Conservation (phyloP, 2,888 invertebrate genomes). For the Agriotes lineatus region DNA sequence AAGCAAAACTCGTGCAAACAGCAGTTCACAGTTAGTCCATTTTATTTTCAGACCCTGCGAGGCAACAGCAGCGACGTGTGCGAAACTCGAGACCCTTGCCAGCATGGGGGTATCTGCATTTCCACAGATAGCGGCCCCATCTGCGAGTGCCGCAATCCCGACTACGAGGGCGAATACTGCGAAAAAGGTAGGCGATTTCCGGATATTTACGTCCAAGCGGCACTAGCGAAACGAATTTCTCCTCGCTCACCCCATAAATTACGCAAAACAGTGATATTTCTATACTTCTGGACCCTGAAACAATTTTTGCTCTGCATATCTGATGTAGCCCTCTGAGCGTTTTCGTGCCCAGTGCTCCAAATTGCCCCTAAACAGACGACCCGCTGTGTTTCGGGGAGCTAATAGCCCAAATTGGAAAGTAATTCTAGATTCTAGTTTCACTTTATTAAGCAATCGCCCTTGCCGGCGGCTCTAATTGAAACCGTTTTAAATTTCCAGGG, state of each 20-base stretch:
- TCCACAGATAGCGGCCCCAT: conserved; percentile 94
- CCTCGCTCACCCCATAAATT: conserved; percentile 9
- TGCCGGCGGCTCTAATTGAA: not conserved
- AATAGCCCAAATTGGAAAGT: conserved; percentile 3
- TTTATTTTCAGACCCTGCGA: conserved; percentile 64
- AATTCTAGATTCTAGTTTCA: conserved; percentile 1
- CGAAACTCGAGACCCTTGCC: conserved; percentile 91
- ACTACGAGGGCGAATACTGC: conserved; percentile 94
- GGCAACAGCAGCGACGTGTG: conserved; percentile 87
- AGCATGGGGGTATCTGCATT: conserved; percentile 95
- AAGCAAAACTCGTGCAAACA: conserved; percentile 19
- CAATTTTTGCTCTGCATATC: conserved; percentile 27
- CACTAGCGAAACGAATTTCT: conserved; percentile 22
- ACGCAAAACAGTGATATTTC: conserved; percentile 20
- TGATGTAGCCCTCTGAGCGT: conserved; percentile 15
- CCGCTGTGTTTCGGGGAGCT: not conserved
- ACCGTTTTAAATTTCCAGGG: not conserved
- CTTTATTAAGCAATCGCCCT: not conserved
- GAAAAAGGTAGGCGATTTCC: conserved; percentile 81
- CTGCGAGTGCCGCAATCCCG: conserved; percentile 94
- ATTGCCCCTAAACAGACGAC: conserved; percentile 1
- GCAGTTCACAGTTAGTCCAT: conserved; percentile 29
- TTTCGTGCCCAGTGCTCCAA: conserved; percentile 17
- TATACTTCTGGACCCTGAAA: conserved; percentile 21
- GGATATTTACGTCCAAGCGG: conserved; percentile 26